A percentile compares a stretch with the other conserved stretches of the same genome.
Evolutionary conservation across 1,140 invertebrate species (phyloP).

Genomic region (Drosophila burlai): DNA sequence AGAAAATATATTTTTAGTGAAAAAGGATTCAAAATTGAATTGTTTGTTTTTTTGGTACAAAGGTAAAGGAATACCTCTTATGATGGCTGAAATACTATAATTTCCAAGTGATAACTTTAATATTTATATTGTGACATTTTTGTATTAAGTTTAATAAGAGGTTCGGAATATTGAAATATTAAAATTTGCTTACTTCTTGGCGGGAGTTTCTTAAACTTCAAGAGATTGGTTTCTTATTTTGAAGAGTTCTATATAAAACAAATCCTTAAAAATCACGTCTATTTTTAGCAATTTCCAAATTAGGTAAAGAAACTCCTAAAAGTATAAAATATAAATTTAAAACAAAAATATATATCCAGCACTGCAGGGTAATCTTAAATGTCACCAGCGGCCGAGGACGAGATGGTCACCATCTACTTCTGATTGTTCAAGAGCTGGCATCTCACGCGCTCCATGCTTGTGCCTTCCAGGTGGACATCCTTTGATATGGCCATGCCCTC

Average conservation of each 20-base stretch:
- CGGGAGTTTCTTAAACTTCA: not conserved
- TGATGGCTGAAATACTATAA: not conserved
- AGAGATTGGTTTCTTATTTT: not conserved
- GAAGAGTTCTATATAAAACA: not conserved
- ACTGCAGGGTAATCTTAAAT: not conserved
- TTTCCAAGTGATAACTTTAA: not conserved
- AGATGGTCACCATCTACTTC: not conserved
- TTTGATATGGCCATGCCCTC: slow-evolving; percentile 17
- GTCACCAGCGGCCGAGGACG: too few relatives aligned
- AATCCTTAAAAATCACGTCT: not conserved
- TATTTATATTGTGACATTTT: not conserved
- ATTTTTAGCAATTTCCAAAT: not conserved
- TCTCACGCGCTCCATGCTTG: slow-evolving; percentile 10
- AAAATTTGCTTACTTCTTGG: not conserved
- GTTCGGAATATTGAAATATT: not conserved
- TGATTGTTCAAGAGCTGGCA: not conserved
- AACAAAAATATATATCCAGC: too few relatives aligned
- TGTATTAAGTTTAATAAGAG: not conserved
- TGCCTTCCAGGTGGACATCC: slow-evolving; percentile 21
- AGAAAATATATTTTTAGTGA: not conserved
- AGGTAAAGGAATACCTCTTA: not conserved
- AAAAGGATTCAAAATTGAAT: not conserved
- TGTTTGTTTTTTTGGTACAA: not conserved
- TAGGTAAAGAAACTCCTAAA: too few relatives aligned
- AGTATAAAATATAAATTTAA: not conserved